Percentiles rank a stretch among this genome's conserved stretches.
phyloP scores from a whole-genome alignment of 2,888 invertebrate species.

The Schizaphis graminum region DNA sequence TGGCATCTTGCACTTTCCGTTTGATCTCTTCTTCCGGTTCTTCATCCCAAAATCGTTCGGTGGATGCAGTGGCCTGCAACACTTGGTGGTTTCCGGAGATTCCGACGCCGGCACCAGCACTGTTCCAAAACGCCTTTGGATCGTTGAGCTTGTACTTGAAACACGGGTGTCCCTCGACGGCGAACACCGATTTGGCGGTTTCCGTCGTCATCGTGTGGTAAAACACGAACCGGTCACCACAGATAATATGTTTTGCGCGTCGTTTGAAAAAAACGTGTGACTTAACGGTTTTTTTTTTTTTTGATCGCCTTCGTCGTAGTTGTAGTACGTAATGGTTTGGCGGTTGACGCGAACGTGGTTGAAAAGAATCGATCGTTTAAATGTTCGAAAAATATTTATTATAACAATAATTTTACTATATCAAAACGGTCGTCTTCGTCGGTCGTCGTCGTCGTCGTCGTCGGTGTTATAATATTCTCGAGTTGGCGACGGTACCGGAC shows the following conservation, averaged over 20 bases:
- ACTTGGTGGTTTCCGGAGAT: constrained; percentile 20
- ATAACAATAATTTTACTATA: neutral
- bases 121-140: constrained; percentile 69
- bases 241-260: neutral
- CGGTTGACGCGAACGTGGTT: neutral
- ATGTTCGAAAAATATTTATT: neutral
- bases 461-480: neutral
- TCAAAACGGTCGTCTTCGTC: neutral
- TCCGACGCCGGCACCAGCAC: constrained; percentile 63
- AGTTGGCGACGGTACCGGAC: constrained; percentile 25
- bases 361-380: neutral
- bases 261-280: neutral
- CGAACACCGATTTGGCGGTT: constrained; percentile 57
- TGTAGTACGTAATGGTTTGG: neutral
- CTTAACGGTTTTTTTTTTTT: constrained; percentile 31
- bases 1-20: constrained; percentile 70
- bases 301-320: neutral
- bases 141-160: constrained; percentile 63
- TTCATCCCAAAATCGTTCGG: constrained; percentile 70
- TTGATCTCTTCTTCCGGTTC: constrained; percentile 70
- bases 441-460: neutral
- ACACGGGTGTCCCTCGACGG: constrained; percentile 51
- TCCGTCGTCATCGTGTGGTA: constrained; percentile 48
- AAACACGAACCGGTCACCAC: neutral
- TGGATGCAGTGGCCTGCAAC: constrained; percentile 70